Conservation (phyloP, 2,888 invertebrate species). For the Barypeithes pellucidus region DNA sequence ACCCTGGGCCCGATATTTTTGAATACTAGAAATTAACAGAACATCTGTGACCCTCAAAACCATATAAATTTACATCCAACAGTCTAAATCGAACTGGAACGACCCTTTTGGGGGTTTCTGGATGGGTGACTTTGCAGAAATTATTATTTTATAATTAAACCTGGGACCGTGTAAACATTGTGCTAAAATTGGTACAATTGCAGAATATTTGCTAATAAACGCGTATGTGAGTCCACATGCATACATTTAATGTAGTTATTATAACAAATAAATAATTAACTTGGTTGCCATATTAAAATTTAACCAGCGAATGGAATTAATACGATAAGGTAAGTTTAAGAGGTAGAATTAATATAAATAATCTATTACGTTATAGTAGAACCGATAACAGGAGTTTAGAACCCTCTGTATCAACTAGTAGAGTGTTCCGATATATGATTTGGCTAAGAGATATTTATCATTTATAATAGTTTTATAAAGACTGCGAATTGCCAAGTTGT, state of each 20-base stretch:
- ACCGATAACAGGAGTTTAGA: no score
- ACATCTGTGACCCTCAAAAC: conserved; percentile 34
- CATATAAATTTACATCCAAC: conserved; percentile 25
- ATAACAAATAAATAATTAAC: background rate
- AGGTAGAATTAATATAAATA: no score
- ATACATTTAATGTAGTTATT: background rate
- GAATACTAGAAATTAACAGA: conserved; percentile 37
- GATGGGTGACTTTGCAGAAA: background rate
- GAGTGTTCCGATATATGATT: no score
- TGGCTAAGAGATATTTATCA: no score
- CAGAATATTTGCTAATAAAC: conserved; percentile 6
- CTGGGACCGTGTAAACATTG: background rate
- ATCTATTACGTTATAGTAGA: no score
- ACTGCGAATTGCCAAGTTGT: no score
- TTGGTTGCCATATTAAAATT: no score
- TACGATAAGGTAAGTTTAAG: no score
- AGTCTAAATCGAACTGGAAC: conserved; percentile 26
- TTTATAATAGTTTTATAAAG: no score
- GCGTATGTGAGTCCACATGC: background rate
- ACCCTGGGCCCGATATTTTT: no score
- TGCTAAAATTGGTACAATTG: background rate
- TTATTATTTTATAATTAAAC: conserved; percentile 7
- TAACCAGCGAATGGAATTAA: no score
- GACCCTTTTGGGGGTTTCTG: conserved; percentile 2
- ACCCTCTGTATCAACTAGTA: no score